Conservation (phyloP, 2,797 vertebrate genomes). For the Cyprinella venusta region DNA sequence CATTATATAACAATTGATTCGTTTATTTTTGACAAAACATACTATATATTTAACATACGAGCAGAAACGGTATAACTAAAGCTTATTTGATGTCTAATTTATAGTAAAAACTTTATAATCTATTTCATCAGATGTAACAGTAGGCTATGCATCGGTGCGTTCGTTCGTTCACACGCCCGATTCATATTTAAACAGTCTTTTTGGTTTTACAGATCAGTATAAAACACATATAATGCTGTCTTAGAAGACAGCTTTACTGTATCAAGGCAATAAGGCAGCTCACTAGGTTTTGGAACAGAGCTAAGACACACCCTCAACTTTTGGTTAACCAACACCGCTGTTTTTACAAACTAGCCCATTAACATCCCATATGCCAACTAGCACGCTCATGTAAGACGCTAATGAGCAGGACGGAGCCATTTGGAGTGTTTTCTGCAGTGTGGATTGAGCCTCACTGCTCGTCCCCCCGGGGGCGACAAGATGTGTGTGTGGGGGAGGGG, state of each 20-base stretch:
- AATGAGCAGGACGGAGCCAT: constrained; percentile 21
- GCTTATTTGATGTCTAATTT: too few species aligned
- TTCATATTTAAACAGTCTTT: too few species aligned
- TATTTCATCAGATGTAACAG: too few species aligned
- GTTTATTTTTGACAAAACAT: too few species aligned
- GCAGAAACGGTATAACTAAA: too few species aligned
- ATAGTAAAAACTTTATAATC: too few species aligned
- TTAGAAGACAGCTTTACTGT: not conserved
- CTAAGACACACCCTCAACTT: not conserved
- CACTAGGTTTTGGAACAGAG: not conserved
- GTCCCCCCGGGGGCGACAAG: constrained; percentile 56
- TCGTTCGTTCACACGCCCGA: too few species aligned
- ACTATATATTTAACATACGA: too few species aligned
- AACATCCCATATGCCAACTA: not conserved
- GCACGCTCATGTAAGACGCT: not conserved
- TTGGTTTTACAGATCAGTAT: too few species aligned
- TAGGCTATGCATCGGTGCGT: too few species aligned
- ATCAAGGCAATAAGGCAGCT: not conserved
- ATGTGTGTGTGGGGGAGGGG: constrained; percentile 69
- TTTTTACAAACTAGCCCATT: constrained; percentile 20
- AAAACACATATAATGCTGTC: not conserved
- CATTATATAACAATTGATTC: too few species aligned
- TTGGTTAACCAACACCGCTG: constrained; percentile 1
- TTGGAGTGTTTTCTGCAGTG: constrained; percentile 35
- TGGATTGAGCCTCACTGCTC: constrained; percentile 37